Conservation (phyloP, 2,113 vertebrate species). For the Spilogale gracilis region DNA sequence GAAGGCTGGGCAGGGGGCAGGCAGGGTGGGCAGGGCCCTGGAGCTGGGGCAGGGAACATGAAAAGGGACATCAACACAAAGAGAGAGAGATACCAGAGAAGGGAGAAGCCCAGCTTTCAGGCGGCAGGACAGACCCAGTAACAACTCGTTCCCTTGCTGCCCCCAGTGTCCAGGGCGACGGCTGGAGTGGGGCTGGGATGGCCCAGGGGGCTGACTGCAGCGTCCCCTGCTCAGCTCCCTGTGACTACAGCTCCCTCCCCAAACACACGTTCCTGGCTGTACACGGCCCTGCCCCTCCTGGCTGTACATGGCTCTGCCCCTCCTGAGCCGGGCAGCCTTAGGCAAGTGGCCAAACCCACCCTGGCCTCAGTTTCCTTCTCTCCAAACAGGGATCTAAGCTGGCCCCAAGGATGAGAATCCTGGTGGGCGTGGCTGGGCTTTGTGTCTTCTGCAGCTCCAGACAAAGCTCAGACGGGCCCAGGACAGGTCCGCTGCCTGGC, state of each 20-base stretch:
- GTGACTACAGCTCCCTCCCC: not conserved
- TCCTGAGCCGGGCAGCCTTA: not conserved
- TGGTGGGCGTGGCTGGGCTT: conserved; percentile 31
- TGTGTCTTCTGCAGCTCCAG: not conserved
- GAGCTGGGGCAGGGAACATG: not conserved
- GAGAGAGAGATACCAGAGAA: not conserved
- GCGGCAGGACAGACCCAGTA: not conserved
- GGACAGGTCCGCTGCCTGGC: not conserved
- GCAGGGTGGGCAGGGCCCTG: not conserved
- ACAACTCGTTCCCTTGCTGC: not conserved
- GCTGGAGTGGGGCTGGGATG: not conserved
- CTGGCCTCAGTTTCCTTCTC: conserved; percentile 54
- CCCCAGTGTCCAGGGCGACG: not conserved
- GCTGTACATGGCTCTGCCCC: not conserved
- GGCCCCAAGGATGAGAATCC: not conserved
- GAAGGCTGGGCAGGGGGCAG: not conserved
- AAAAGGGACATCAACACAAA: not conserved
- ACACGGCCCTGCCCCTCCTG: not conserved
- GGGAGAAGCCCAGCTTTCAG: not conserved
- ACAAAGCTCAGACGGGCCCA: not conserved
- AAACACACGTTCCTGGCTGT: not conserved
- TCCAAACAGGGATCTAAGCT: not conserved
- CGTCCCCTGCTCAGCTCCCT: not conserved
- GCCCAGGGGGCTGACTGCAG: not conserved
- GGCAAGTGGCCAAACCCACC: not conserved